These are phyloP conservation scores for Sphaeridia pumilis DNA, from an alignment of 2,888 invertebrate species.

Conservation along the genomic window DNA sequence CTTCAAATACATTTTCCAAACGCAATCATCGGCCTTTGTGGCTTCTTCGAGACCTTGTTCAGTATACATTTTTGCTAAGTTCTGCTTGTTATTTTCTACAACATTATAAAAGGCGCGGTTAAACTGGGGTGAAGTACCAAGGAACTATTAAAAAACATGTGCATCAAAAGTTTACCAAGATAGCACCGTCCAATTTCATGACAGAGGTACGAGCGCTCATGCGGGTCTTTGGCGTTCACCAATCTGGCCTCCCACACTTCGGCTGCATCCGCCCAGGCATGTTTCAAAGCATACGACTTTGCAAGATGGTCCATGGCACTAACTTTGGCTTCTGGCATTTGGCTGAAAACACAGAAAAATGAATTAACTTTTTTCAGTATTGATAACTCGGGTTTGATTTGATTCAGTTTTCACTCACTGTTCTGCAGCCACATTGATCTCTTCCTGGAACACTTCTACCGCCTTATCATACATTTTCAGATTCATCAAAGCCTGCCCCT, in stretches of 20 bases:
- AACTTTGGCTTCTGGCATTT: conserved; percentile 39
- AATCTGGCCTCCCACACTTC: conserved; percentile 40
- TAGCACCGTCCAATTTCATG: conserved; percentile 44
- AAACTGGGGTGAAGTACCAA: no score
- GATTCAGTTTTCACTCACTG: no score
- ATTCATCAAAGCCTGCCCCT: conserved; percentile 31
- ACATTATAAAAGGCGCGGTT: no score
- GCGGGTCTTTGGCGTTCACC: conserved; percentile 39
- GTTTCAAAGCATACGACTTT: conserved; percentile 39
- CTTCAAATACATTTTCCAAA: conserved; percentile 34
- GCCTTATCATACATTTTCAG: conserved; percentile 31
- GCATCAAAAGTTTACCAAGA: no score
- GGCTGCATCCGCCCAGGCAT: conserved; percentile 40
- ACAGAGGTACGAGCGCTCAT: conserved; percentile 42
- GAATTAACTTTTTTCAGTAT: no score
- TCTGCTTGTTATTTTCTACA: conserved; percentile 31
- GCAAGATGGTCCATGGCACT: conserved; percentile 41
- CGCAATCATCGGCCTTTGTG: conserved; percentile 25
- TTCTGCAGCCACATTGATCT: conserved; percentile 26
- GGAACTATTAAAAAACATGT: no score
- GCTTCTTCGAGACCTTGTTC: conserved; percentile 32
- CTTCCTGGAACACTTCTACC: conserved; percentile 27
- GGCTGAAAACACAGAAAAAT: conserved; percentile 8
- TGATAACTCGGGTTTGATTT: no score
- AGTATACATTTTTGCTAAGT: conserved; percentile 31